Evolutionary conservation across 1,140 invertebrate species (phyloP).

Genomic region (Halesus radiatus): DNA sequence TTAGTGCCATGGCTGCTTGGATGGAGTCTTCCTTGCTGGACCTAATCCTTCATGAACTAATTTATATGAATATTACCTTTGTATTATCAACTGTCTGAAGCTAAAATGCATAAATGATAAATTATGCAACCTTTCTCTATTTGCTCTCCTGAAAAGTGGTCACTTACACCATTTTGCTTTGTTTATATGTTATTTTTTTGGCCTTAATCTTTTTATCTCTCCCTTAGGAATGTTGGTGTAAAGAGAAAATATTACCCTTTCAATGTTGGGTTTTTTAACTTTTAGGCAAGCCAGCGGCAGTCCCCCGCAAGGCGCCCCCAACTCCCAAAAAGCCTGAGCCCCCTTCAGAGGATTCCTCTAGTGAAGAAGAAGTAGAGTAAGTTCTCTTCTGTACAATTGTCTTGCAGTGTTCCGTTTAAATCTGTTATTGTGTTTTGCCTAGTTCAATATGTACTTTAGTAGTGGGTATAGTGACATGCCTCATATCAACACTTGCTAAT

Average conservation of each 20-base stretch:
- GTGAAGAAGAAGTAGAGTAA: slow-evolving; percentile 53
- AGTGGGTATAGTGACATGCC: too few species aligned
- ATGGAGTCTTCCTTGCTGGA: too few species aligned
- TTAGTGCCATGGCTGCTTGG: too few species aligned
- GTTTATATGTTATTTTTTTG: not conserved
- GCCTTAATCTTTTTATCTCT: too few species aligned
- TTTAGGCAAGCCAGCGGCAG: not conserved
- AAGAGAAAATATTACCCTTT: not conserved
- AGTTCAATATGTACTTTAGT: not conserved
- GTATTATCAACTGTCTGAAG: too few species aligned
- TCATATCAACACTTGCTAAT: not conserved
- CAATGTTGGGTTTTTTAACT: not conserved
- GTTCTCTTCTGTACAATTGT: not conserved
- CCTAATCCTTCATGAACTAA: too few species aligned
- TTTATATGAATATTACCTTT: too few species aligned
- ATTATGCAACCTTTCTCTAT: too few species aligned
- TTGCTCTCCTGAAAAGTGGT: not conserved
- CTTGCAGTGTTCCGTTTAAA: not conserved
- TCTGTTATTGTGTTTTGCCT: not conserved
- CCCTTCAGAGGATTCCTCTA: slow-evolving; percentile 40
- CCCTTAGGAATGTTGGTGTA: not conserved
- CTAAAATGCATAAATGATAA: too few species aligned
- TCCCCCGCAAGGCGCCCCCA: not conserved
- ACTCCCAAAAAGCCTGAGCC: not conserved
- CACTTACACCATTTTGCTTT: not conserved